Conservation (phyloP, 2,113 vertebrate species). For the Podarcis raffonei region DNA sequence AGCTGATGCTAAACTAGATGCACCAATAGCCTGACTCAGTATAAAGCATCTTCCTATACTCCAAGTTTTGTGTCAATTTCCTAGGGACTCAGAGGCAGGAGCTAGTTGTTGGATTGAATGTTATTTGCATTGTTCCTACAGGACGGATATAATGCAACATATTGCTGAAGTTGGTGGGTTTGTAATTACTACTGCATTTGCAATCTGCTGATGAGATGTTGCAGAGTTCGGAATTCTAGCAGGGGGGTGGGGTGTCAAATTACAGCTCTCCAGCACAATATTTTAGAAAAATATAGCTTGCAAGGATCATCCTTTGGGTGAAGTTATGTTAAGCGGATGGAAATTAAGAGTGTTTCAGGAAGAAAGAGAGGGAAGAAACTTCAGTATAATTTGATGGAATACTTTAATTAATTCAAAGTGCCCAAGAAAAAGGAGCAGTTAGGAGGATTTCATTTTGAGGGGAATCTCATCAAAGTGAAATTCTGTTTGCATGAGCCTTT, state of each 20-base stretch:
- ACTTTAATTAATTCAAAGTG: constrained; percentile 80
- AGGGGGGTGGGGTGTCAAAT: constrained; percentile 51
- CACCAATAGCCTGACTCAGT: no score
- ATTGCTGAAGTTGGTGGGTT: constrained; percentile 11
- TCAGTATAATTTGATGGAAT: constrained; percentile 78
- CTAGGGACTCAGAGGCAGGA: background rate
- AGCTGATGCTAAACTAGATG: no score
- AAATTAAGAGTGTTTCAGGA: constrained; percentile 78
- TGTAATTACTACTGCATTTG: constrained; percentile 40
- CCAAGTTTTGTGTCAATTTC: background rate
- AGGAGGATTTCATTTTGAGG: constrained; percentile 63
- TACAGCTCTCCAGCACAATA: constrained; percentile 57
- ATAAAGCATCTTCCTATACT: background rate
- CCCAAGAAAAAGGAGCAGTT: constrained; percentile 64
- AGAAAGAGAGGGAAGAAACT: constrained; percentile 44
- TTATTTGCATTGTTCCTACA: background rate
- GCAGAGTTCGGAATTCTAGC: constrained; percentile 33
- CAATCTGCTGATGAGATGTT: constrained; percentile 28
- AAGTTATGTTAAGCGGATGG: constrained; percentile 72
- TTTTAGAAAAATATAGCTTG: constrained; percentile 53
- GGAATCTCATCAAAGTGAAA: constrained; percentile 61
- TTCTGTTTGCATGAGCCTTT: constrained; percentile 45
- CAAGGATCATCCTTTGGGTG: constrained; percentile 67
- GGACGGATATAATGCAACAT: constrained; percentile 17
- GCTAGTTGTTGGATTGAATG: accelerated